Conservation (phyloP, 2,888 invertebrate genomes). For the Diarsia brunnea region DNA sequence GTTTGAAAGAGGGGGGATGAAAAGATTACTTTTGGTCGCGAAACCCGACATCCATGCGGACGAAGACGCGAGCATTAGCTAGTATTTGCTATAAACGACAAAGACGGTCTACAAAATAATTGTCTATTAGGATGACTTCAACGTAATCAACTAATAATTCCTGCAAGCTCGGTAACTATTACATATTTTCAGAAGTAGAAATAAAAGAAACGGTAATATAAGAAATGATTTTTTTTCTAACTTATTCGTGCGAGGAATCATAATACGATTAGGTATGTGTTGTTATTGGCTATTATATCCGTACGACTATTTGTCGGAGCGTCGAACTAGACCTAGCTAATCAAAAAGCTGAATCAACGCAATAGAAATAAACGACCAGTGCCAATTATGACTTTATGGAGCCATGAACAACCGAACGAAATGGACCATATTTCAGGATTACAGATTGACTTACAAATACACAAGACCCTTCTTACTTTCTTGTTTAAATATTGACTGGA, state of each 20-base stretch:
- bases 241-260: conserved; percentile 13
- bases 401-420: conserved; percentile 20
- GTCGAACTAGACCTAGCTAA: conserved; percentile 10
- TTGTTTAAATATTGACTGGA: conserved; percentile 28
- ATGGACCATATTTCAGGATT: conserved; percentile 26
- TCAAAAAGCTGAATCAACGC: conserved; percentile 12
- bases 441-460: conserved; percentile 35
- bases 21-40: too few species aligned
- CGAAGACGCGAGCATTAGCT: too few species aligned
- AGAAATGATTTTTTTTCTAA: conserved; percentile 27
- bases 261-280: conserved; percentile 9
- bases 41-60: too few species aligned
- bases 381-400: conserved; percentile 32
- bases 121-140: background rate
- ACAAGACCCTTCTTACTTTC: conserved; percentile 1
- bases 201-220: background rate
- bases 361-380: conserved; percentile 19
- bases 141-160: too few species aligned
- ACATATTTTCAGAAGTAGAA: background rate
- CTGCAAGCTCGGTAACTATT: background rate
- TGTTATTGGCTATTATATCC: conserved; percentile 19
- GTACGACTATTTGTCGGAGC: background rate
- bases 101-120: background rate
- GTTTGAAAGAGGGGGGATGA: too few species aligned
- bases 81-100: background rate